Base-by-base conservation (phyloP, 2,797 vertebrate species). In the Percopsis omiscomaycus region DNA sequence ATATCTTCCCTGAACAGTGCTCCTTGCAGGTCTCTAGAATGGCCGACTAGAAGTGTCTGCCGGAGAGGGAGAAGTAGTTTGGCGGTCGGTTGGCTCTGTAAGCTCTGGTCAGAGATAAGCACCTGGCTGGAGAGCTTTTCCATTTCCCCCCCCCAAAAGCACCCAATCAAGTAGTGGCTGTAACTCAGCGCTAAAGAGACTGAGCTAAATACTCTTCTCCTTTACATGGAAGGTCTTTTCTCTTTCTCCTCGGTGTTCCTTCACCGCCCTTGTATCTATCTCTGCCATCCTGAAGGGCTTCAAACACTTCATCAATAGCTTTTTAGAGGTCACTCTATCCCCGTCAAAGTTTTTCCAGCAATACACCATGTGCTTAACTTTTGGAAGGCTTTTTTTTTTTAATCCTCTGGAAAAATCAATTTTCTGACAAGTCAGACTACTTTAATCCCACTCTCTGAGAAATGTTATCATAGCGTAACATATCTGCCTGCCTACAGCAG, bases 61-160 rank as follows among this genome's bases (percentile, higher is more conserved):
- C 76, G 81, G 80, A 81, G 64, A 37, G 75, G 68, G 74, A 78
- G 72, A 80, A 85, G 84, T 74, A 75, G 81, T 86, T 82, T 86
- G 80, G 82, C 61, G 78, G 74, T 78, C 68, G 71, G 77, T 66
- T 69, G 78, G 84, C 82, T 89, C 75, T 79, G 75, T 89, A 87
- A 88, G 85, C 87, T 83, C 84, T 71, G 81, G 82, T 81, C 85
- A 79, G 73, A 88, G 90, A 92, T 90, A 89, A 91, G 89, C 87
- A 91, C 90, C 89, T 89, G 90, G 86, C 74, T 74, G 77, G 77
- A 89, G 85, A 88, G 89, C 79, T 88, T 89, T 88, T 90, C 81
- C 85, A 83, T 85, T 89, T 88, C 80, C 13, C 53, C 22, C 22
- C 70, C 81, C 77, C 82, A 74, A 84, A 89, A 87, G 85, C 75